Percentiles rank a stretch among this genome's conserved stretches.
These are phyloP conservation scores for Solenodon paradoxus DNA, from an alignment of 2,113 vertebrate species.

Conservation along the genomic window DNA sequence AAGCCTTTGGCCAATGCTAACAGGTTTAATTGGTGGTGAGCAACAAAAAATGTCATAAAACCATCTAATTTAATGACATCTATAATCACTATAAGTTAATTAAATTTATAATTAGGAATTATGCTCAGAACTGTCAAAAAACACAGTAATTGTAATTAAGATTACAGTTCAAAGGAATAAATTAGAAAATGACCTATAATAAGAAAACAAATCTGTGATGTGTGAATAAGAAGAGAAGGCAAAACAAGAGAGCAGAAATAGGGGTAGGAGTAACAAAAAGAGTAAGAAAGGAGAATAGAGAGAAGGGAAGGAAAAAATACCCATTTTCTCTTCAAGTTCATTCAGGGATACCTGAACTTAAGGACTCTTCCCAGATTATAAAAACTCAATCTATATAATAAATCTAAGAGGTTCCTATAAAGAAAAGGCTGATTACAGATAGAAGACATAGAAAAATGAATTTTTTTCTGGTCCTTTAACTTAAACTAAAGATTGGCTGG, in stretches of 20 bases:
- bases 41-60: not conserved
- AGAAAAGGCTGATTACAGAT: not conserved
- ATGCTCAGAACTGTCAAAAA: constrained; percentile 25
- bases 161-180: not conserved
- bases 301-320: not conserved
- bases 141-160: not conserved
- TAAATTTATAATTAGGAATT: constrained; percentile 13
- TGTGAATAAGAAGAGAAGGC: not conserved
- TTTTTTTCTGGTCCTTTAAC: not conserved
- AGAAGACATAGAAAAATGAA: not conserved
- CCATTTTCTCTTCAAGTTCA: not conserved
- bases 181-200: not conserved
- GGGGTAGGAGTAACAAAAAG: not conserved
- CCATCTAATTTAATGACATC: not conserved
- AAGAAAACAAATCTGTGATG: not conserved
- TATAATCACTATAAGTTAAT: not conserved
- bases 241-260: not conserved
- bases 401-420: not conserved
- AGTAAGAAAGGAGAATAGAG: not conserved
- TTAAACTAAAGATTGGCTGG: constrained; percentile 1
- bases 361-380: not conserved
- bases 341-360: not conserved
- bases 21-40: not conserved
- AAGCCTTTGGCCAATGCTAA: not conserved
- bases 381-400: not conserved